Percentiles rank a stretch among this genome's conserved stretches.
Evolutionary conservation across 2,888 invertebrate genomes (phyloP).

Genomic region (Mellilla xanthometata): DNA sequence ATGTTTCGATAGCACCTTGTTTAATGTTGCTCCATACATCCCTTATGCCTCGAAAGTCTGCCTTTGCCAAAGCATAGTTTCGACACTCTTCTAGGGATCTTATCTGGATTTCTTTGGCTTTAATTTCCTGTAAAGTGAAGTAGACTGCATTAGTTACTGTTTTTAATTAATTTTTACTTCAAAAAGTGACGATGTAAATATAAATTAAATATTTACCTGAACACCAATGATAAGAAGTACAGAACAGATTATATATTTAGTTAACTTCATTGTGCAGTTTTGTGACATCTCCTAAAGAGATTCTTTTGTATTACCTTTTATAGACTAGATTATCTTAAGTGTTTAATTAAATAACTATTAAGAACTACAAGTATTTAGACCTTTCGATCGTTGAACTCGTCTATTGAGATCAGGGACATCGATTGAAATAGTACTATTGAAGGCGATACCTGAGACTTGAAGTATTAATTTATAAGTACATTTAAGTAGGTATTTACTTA

Average conservation of each 20-base stretch:
- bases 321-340: slow-evolving; percentile 23
- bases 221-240: slow-evolving; percentile 16
- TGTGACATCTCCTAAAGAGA: slow-evolving; percentile 15
- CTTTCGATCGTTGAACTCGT: slow-evolving; percentile 19
- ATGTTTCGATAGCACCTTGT: slow-evolving; percentile 38
- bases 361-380: slow-evolving; percentile 14
- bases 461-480: too few species aligned
- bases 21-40: slow-evolving; percentile 46
- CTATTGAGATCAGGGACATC: slow-evolving; percentile 20
- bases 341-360: slow-evolving; percentile 29
- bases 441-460: neutral
- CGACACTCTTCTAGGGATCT: slow-evolving; percentile 5
- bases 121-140: slow-evolving; percentile 19
- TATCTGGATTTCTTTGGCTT: slow-evolving; percentile 11
- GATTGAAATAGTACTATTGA: neutral
- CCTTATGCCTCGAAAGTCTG: slow-evolving; percentile 24
- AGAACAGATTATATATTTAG: slow-evolving; percentile 11
- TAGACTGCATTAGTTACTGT: neutral
- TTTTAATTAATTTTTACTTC: too few species aligned
- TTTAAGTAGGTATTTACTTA: too few species aligned
- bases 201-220: slow-evolving; percentile 17
- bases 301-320: slow-evolving; percentile 20
- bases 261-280: slow-evolving; percentile 23
- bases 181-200: too few species aligned
- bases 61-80: slow-evolving; percentile 17